Base-by-base conservation (phyloP, 2,888 invertebrate species). In the Caenorhabditis zanzibari region DNA sequence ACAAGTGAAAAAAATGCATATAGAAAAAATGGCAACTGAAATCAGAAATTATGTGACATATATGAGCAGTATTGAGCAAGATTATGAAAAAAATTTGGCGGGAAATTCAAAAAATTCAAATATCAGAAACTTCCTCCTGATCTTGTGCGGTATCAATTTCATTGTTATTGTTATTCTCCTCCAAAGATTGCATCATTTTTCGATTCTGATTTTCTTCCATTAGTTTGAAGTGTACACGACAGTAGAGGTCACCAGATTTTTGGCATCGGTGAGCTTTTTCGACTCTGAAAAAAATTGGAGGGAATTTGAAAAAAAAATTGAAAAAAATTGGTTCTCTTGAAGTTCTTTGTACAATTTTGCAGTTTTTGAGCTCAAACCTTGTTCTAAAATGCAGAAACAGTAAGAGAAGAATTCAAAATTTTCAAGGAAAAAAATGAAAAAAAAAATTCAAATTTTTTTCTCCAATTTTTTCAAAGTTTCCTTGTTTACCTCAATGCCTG, bases 401-500 rank as follows among this genome's bases (percentile, higher is more conserved):
- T n/a, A n/a, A n/a, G n/a, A n/a, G n/a, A n/a, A n/a, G n/a, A n/a
- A 32, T 32, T 32, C 32, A 32, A 7, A 32, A 32, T 6, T 32
- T 32, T 32, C 32, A 32, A 32, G 32, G 7, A 32, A 32, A 32
- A 47, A 47, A 47, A 47, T 19, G 5, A 3, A 19, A 19, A 38
- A 38, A 38, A 6, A 38, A 10, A 38, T 38, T 12, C 10, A 38
- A 38, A 38, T 38, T 38, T 38, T 38, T 54, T 24, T 22, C 10
- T 54, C 22, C 14, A 61, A 41, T 24, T 19, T 5, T n/a, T n/a
- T n/a, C n/a, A n/a, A n/a, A n/a, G n/a, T n/a, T n/a, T n/a, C n/a
- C n/a, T n/a, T n/a, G 24, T 56, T n/a, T 16, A 90, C 89, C 89
- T 86, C 54, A 90, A 68, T 12, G 87, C 80, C 54, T 88, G 88